phyloP scores from a whole-genome alignment of 2,113 vertebrate species.

The Eleginops maclovinus region DNA sequence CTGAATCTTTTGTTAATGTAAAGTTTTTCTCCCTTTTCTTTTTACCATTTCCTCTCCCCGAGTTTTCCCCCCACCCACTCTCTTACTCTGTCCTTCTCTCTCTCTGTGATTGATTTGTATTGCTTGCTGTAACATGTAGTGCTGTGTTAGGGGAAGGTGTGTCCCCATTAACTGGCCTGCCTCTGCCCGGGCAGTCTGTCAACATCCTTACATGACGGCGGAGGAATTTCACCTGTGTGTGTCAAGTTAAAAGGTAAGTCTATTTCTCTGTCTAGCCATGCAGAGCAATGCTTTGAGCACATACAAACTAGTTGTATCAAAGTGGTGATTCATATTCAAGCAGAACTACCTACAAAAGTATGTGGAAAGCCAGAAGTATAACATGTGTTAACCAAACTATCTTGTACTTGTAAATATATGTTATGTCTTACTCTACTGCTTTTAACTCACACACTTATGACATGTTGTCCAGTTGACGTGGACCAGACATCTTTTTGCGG shows the following conservation, averaged over 20 bases:
- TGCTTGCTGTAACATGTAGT: slow-evolving; percentile 75
- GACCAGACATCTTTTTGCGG: too few relatives aligned
- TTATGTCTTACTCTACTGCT: too few relatives aligned
- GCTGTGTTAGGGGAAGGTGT: slow-evolving; percentile 85
- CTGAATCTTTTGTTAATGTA: slow-evolving; percentile 9
- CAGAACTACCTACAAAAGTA: not conserved
- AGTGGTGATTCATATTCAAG: not conserved
- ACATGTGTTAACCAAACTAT: not conserved
- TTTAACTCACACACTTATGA: too few relatives aligned
- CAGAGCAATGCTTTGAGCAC: not conserved
- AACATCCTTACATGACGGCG: slow-evolving; percentile 84
- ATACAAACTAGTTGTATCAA: not conserved
- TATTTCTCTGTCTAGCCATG: not conserved
- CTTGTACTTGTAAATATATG: too few relatives aligned
- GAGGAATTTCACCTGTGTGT: slow-evolving; percentile 13
- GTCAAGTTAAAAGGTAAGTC: not conserved
- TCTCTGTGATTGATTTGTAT: slow-evolving; percentile 45
- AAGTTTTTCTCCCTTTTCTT: slow-evolving; percentile 49
- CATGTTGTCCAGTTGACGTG: too few relatives aligned
- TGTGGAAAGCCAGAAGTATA: not conserved
- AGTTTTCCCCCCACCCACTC: slow-evolving; percentile 15
- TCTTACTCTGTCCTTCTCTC: not conserved
- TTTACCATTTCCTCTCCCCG: slow-evolving; percentile 34
- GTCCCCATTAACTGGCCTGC: slow-evolving; percentile 87
- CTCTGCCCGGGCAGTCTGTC: slow-evolving; percentile 82